Conservation (phyloP, 2,797 vertebrate genomes). For the Myotis planiceps region DNA sequence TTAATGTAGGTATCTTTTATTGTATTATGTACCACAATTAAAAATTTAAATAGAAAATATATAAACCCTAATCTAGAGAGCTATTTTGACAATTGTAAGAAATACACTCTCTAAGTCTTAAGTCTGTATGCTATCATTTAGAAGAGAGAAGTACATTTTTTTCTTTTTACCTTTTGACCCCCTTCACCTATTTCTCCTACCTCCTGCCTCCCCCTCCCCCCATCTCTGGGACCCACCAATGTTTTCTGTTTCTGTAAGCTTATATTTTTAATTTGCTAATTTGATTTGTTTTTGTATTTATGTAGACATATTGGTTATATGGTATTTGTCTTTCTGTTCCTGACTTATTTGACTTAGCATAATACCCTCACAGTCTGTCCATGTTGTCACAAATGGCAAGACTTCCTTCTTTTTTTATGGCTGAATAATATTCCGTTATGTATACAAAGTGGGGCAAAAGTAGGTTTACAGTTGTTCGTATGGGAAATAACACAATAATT, state of each 20-base stretch:
- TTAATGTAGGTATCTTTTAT: neutral
- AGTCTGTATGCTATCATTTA: neutral
- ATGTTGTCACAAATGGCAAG: neutral
- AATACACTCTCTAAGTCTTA: neutral
- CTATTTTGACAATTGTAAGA: slow-evolving; percentile 4
- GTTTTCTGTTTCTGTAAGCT: neutral
- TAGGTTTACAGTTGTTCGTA: no score
- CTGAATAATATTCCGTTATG: neutral
- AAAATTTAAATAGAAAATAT: neutral
- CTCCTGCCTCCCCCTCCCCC: no score
- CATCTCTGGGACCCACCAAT: neutral
- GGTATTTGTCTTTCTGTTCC: neutral
- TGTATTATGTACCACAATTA: neutral
- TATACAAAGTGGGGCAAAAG: neutral
- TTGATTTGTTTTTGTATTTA: neutral
- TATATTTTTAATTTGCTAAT: neutral
- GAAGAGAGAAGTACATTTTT: neutral
- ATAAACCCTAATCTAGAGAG: neutral
- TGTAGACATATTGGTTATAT: neutral
- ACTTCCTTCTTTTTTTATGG: neutral
- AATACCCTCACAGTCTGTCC: neutral
- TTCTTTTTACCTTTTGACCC: neutral
- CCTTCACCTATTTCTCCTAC: neutral
- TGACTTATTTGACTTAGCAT: neutral
- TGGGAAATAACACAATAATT: no score